Conservation (phyloP, 2,797 vertebrate species). For the Threskiornis aethiopicus region DNA sequence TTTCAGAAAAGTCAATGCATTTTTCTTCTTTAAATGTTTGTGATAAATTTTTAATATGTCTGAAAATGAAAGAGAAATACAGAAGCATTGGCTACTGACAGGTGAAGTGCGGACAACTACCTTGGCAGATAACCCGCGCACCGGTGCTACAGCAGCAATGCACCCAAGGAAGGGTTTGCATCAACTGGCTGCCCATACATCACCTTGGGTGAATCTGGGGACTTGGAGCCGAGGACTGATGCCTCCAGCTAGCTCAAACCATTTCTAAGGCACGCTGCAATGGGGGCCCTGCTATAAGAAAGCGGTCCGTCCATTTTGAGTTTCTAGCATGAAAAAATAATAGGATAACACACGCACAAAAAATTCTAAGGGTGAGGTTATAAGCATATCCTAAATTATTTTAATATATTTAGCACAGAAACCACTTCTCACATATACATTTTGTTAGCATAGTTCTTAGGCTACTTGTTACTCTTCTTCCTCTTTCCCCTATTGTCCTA, state of each 20-base stretch:
- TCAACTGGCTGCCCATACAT: not conserved
- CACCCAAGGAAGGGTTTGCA: not conserved
- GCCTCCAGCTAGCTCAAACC: not conserved
- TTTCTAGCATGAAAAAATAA: not conserved
- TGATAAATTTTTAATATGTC: constrained; percentile 74
- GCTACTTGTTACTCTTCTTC: not conserved
- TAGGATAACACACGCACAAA: not conserved
- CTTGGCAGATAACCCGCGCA: not conserved
- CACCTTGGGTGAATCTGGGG: not conserved
- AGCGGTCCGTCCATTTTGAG: not conserved
- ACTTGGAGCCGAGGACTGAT: not conserved
- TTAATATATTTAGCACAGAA: not conserved
- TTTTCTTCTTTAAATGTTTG: constrained; percentile 76
- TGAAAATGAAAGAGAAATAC: constrained; percentile 53
- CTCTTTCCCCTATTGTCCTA: not conserved
- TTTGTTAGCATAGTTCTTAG: not conserved
- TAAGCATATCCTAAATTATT: not conserved
- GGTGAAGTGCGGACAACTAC: not conserved
- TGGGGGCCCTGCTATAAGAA: not conserved
- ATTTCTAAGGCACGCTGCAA: not conserved
- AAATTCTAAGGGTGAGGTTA: not conserved
- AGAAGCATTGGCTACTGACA: not conserved
- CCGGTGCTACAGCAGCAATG: not conserved
- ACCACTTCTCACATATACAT: not conserved
- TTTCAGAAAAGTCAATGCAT: constrained; percentile 78